A percentile compares a stretch with the other conserved stretches of the same genome.
phyloP scores from a whole-genome alignment of 2,888 invertebrate species.

The Callyntrura guangdongensis region DNA sequence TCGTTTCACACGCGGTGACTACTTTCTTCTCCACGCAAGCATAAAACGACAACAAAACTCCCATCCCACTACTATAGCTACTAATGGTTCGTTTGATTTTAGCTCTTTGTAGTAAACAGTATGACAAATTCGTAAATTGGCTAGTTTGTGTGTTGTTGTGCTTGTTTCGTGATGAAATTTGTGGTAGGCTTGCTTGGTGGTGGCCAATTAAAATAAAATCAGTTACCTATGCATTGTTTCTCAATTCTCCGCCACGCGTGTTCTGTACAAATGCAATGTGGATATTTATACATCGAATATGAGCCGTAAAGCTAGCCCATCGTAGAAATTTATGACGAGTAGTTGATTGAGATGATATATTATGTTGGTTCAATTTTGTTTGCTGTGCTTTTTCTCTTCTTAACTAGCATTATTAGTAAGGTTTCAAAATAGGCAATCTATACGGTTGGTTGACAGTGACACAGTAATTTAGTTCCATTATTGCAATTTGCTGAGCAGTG shows the following conservation, averaged over 20 bases:
- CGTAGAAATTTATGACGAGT: no score
- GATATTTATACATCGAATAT: no score
- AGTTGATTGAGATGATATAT: no score
- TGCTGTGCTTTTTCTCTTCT: no score
- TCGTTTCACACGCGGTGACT: conserved; percentile 57
- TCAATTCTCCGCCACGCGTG: not conserved
- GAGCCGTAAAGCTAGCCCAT: no score
- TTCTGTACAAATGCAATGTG: no score
- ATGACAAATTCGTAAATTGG: not conserved
- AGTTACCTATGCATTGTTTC: not conserved
- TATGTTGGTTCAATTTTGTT: no score
- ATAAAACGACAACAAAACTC: no score
- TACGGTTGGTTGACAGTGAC: not conserved
- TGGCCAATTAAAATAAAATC: not conserved
- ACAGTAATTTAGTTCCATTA: not conserved
- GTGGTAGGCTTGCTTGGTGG: not conserved
- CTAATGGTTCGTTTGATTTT: not conserved
- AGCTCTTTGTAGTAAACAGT: not conserved
- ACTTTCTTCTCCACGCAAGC: not conserved
- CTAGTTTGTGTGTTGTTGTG: not conserved
- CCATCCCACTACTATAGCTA: not conserved
- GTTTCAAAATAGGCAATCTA: not conserved
- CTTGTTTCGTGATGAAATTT: not conserved
- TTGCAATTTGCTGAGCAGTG: not conserved
- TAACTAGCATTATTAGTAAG: no score